A percentile compares a stretch with the other conserved stretches of the same genome.
Evolutionary conservation across 2,797 vertebrate genomes (phyloP).

Genomic region (Gephyroberyx darwinii): DNA sequence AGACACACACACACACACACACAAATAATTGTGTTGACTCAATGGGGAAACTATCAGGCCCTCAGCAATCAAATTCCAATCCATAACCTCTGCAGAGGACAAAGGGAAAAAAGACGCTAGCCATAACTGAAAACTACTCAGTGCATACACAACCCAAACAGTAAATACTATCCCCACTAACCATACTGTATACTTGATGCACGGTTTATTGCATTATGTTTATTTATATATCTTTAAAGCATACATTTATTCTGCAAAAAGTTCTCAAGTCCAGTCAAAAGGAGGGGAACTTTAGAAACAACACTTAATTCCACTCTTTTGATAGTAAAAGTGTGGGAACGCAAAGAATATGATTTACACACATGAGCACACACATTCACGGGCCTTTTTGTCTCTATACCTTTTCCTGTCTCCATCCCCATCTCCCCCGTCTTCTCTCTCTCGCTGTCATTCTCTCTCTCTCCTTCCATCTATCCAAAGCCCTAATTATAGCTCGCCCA

Average conservation of each 20-base stretch:
- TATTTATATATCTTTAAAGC: not conserved
- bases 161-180: not conserved
- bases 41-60: not conserved
- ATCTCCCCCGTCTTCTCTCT: too few species aligned
- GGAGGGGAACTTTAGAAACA: too few species aligned
- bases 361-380: too few species aligned
- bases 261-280: not conserved
- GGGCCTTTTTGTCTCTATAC: too few species aligned
- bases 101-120: too few species aligned
- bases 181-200: not conserved
- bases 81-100: not conserved
- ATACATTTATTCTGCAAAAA: not conserved
- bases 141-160: not conserved
- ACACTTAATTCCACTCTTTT: too few species aligned
- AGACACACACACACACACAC: not conserved
- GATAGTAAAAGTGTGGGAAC: too few species aligned
- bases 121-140: not conserved
- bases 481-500: constrained; percentile 75
- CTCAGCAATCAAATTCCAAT: not conserved
- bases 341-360: too few species aligned
- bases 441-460: too few species aligned
- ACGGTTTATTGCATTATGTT: not conserved
- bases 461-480: not conserved
- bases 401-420: too few species aligned
- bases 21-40: not conserved